These are phyloP conservation scores for Hormaphis cornu DNA, from an alignment of 1,140 invertebrate species.

Conservation along the genomic window DNA sequence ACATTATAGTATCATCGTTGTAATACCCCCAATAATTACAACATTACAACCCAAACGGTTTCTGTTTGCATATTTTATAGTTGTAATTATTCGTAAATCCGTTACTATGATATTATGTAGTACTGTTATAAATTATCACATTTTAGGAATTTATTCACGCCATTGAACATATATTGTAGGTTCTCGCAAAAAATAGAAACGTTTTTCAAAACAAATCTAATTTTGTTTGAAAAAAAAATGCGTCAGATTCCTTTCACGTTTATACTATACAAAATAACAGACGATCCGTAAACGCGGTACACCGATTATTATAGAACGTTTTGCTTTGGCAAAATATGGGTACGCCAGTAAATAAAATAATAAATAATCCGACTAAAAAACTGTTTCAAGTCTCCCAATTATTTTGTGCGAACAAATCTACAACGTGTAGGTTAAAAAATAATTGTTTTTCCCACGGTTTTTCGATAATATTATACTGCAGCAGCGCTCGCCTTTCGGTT, in stretches of 20 bases:
- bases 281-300: no score
- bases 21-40: no score
- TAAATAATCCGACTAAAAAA: not conserved
- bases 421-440: not conserved
- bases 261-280: no score
- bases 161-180: not conserved
- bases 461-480: not conserved
- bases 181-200: not conserved
- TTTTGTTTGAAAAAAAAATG: not conserved
- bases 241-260: no score
- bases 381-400: not conserved
- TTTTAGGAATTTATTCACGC: not conserved
- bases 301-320: not conserved
- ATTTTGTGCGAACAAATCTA: not conserved
- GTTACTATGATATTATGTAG: not conserved
- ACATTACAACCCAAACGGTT: no score
- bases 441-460: not conserved
- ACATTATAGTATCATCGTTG: no score
- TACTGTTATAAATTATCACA: not conserved
- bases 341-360: not conserved
- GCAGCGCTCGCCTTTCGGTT: not conserved
- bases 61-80: no score
- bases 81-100: not conserved
- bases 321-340: not conserved
- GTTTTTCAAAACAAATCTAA: not conserved